A percentile compares a stretch with the other conserved stretches of the same genome.
Conservation (phyloP, 23 tunicate genomes). For the Aplidium turbinatum region DNA sequence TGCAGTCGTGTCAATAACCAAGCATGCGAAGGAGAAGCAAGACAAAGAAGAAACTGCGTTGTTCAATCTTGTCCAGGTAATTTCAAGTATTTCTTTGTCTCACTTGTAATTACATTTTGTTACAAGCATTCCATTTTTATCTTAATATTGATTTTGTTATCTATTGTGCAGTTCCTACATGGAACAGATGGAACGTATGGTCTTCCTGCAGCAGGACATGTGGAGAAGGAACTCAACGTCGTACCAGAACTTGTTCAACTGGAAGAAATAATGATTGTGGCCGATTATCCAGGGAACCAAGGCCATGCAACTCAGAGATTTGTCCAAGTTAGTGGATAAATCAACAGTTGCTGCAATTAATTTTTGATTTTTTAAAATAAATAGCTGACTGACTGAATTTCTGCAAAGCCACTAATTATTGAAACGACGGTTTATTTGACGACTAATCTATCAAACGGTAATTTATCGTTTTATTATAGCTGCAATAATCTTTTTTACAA, state of each 20-base stretch:
- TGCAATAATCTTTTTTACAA: too few relatives aligned
- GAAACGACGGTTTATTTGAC: too few relatives aligned
- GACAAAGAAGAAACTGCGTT: constrained; percentile 1
- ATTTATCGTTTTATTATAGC: too few relatives aligned
- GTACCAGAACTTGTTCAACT: constrained; percentile 5
- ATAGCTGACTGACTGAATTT: too few relatives aligned
- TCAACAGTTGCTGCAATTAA: too few relatives aligned
- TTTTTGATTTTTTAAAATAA: too few relatives aligned
- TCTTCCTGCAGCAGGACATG: constrained; percentile 5
- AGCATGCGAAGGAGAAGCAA: not conserved
- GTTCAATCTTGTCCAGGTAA: constrained; percentile 10
- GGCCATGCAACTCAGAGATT: not conserved
- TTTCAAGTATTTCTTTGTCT: not conserved
- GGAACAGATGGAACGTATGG: constrained; percentile 25
- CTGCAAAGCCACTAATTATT: too few relatives aligned
- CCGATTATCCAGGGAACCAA: not conserved
- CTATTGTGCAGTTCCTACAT: not conserved
- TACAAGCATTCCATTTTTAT: constrained; percentile 1
- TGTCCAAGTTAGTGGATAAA: too few relatives aligned
- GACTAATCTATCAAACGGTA: too few relatives aligned
- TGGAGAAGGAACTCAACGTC: constrained; percentile 1
- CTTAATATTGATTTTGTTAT: too few relatives aligned
- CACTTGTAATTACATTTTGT: not conserved
- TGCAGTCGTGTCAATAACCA: not conserved
- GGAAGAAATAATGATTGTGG: constrained; percentile 30